Conservation (phyloP, 1,140 invertebrate genomes). For the Ostrea edulis region DNA sequence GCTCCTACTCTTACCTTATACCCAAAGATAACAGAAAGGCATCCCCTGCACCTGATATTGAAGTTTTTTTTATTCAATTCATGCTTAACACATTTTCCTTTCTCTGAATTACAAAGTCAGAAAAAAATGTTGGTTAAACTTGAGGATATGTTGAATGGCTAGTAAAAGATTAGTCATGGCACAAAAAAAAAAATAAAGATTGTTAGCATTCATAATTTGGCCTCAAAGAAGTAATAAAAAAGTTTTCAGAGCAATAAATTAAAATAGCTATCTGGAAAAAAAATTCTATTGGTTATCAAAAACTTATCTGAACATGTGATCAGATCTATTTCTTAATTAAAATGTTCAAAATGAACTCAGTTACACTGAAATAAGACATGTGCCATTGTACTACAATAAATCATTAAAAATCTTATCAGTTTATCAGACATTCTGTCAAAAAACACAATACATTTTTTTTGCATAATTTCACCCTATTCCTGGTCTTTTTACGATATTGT, state of each 20-base stretch:
- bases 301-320: constrained; percentile 20
- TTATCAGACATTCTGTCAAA: constrained; percentile 21
- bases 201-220: constrained; percentile 7
- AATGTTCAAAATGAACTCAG: background rate
- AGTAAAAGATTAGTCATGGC: constrained; percentile 4
- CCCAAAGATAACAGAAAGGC: background rate
- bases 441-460: background rate
- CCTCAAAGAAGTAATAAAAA: background rate
- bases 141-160: background rate
- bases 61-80: background rate
- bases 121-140: background rate
- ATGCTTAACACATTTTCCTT: background rate
- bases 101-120: background rate
- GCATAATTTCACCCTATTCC: constrained; percentile 29
- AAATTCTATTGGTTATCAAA: background rate
- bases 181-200: background rate
- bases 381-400: background rate
- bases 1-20: background rate
- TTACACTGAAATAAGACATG: background rate
- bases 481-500: background rate
- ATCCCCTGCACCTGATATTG: background rate
- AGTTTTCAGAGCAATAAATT: background rate
- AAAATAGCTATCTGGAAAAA: background rate
- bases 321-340: constrained; percentile 24
- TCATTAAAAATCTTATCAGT: constrained; percentile 23